Evolutionary conservation across 2,113 vertebrate species (phyloP).

Genomic region (Brachyhypopomus gauderio): DNA sequence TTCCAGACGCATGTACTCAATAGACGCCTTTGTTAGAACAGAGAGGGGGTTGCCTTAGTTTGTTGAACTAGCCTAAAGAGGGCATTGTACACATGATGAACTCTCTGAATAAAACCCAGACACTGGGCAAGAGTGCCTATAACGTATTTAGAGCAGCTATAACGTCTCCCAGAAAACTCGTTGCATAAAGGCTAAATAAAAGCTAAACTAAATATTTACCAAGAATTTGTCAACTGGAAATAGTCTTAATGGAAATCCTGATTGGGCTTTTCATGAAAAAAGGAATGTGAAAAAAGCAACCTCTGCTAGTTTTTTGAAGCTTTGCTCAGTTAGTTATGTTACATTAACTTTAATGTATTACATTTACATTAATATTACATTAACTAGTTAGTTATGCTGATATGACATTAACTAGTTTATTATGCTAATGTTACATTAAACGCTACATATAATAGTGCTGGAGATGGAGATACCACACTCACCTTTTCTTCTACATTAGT

Average conservation of each 20-base stretch:
- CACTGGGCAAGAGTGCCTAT: conserved; percentile 40
- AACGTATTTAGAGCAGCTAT: neutral
- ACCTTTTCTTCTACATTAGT: conserved; percentile 59
- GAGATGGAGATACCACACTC: neutral
- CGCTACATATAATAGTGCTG: too few relatives aligned
- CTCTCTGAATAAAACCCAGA: conserved; percentile 64
- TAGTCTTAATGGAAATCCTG: too few relatives aligned
- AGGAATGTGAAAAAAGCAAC: too few relatives aligned
- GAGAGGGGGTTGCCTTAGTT: conserved; percentile 64
- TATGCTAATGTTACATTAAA: neutral
- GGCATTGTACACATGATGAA: conserved; percentile 71
- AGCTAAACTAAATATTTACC: neutral
- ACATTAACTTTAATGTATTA: too few relatives aligned
- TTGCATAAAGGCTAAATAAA: neutral
- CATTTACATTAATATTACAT: too few relatives aligned
- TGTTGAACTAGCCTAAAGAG: conserved; percentile 64
- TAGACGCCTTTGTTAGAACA: conserved; percentile 72
- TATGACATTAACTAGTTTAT: neutral
- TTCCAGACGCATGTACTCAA: conserved; percentile 75
- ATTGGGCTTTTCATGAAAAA: too few relatives aligned
- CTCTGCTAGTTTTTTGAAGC: too few relatives aligned
- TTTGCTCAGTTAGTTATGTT: too few relatives aligned
- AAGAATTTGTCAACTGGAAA: neutral
- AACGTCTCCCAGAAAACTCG: neutral
- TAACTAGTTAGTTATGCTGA: neutral